Base-by-base conservation (phyloP, 2,888 invertebrate genomes). In the Mactromeris polynyma region DNA sequence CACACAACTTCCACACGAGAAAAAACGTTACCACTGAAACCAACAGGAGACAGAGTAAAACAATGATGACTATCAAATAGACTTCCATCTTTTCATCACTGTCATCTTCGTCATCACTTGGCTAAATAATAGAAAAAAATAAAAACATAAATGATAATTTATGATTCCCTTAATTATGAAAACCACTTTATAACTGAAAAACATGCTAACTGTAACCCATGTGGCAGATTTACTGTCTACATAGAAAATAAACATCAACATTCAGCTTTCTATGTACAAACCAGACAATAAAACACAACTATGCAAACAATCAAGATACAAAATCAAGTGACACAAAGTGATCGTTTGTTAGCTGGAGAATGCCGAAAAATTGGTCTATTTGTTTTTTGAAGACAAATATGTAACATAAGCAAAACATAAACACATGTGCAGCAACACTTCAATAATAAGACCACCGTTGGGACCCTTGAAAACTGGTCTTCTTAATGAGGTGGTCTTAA, bases 1-100 rank as follows among this genome's bases (percentile, higher is more conserved):
- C 81, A 73, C 89, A 90, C 36, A 83, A 89, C 80, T 87, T 93
- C 94, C 94, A 93, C 21, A 92, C 54, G 0, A 91, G 31, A 14
- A 92, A 2, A 0, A 26, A 46, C 17, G 54, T 83, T 31, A 83
- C 38, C 19, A 33, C 46, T n/a, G 36, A 31, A 11, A 86, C 58
- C 4, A 82, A 33, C 11, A 83, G 21, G 17, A 86, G 36, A 64
- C 79, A 69, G 40, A 82, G n/a, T 31, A 93, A 36, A 17, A 84
- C 77, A 26, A 92, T 82, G 38, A 87, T 82, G 17, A 84, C 84
- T 14, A 92, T 81, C n/a, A 91, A 82, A n/a, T 85, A 88, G 3
- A 78, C 69, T 19, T 85, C 85, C 26, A 90, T 86, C 26, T 73
- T 80, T 33, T 83, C 78, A 40, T 83, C 73, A 19, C 40, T 51